phyloP scores from a whole-genome alignment of 1,140 invertebrate species.

The Thaumetopoea pityocampa region DNA sequence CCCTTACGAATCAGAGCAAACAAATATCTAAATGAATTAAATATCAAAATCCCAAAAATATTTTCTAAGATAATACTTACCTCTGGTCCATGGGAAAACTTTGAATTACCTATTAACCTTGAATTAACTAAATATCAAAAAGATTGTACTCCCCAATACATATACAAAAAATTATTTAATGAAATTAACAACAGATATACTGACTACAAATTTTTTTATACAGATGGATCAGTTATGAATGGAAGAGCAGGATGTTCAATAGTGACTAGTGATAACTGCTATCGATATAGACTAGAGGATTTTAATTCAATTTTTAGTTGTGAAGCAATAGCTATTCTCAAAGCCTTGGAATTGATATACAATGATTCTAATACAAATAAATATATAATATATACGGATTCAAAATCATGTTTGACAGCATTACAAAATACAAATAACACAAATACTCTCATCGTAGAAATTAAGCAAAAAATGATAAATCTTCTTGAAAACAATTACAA shows the following conservation, averaged over 20 bases:
- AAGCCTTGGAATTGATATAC: slow-evolving; percentile 12
- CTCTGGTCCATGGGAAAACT: slow-evolving; percentile 1
- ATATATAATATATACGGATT: slow-evolving; percentile 18
- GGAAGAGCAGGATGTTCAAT: slow-evolving; percentile 15
- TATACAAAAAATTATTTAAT: slow-evolving; percentile 14
- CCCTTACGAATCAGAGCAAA: slow-evolving; percentile 1
- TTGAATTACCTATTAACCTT: background rate
- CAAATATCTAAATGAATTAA: slow-evolving; percentile 3
- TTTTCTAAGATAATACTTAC: slow-evolving; percentile 1
- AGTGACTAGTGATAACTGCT: slow-evolving; percentile 9
- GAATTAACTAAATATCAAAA: slow-evolving; percentile 5
- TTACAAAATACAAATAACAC: slow-evolving; percentile 10
- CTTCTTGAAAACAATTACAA: slow-evolving; percentile 3
- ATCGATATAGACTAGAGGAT: slow-evolving; percentile 7
- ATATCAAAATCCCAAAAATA: background rate
- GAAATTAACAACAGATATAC: slow-evolving; percentile 14
- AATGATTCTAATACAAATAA: background rate
- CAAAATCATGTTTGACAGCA: slow-evolving; percentile 18
- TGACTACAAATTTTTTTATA: slow-evolving; percentile 16
- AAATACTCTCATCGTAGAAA: slow-evolving; percentile 8
- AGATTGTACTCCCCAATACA: background rate
- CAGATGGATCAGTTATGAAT: slow-evolving; percentile 18
- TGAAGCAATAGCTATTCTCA: slow-evolving; percentile 18
- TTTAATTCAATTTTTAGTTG: slow-evolving; percentile 18
- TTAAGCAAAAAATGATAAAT: slow-evolving; percentile 7